Base-by-base conservation (phyloP, 2,113 vertebrate species). In the Lethenteron camtschaticum region DNA sequence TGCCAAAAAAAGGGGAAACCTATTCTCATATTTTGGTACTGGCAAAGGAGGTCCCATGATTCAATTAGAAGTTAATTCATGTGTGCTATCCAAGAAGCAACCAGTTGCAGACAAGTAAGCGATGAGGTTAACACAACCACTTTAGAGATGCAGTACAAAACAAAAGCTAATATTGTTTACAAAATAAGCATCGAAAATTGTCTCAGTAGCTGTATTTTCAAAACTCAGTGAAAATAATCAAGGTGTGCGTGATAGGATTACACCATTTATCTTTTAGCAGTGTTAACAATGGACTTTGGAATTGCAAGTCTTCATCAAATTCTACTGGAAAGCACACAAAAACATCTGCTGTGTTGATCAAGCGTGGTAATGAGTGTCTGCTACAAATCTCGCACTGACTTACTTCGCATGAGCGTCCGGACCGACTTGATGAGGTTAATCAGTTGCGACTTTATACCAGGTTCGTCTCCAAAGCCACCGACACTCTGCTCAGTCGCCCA, bases 401-500 rank as follows among this genome's bases (percentile, higher is more conserved):
- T 73, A 94, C 94, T 86, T 87, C 94, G 84, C 91, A 97, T 96
- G 70, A 97, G 86, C 0, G 87, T 96, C 75, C 87, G 82, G 72
- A 97, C 81, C 1, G 94, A 94, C 74, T 88, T 87, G 76, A 97
- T 84, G 9, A 97, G 88, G 71, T 90, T 94, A 70, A 82, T 84
- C 58, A 95, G 74, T 76, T 95, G 91, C 16, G 86, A 87, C 81
- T 95, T 97, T 79, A 97, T 80, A 77, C 90, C 90, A 57, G 90
- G 91, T 73, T 96, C 89, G 72, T 97, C 91, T 76, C 90, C 91
- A 70, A 97, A 96, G 71, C 90, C 94, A 70, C 88, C 87, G 69
- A 92, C 86, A 63, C 88, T 84, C 73, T 97, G 90, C 7, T 96
- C 91, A 0, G 83, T 83, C 72, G 87, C 89, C 85, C 88, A 97